Evolutionary conservation across 2,888 invertebrate genomes (phyloP).

Genomic region (Platycheirus albimanus): DNA sequence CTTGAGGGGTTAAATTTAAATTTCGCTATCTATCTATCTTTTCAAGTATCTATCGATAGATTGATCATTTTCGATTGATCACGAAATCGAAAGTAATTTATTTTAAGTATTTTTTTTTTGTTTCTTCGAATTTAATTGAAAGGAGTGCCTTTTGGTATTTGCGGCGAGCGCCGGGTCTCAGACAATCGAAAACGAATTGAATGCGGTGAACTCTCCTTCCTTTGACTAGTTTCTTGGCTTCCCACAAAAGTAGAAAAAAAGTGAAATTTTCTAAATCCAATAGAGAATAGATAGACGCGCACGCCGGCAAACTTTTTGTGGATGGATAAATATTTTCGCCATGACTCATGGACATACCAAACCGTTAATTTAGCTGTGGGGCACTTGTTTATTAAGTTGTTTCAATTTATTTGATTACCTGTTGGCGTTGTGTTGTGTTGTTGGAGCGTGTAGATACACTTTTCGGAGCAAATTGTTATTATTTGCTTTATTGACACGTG

Average conservation of each 20-base stretch:
- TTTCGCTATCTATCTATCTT: not conserved
- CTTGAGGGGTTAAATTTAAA: conserved; percentile 4
- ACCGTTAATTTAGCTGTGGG: conserved; percentile 23
- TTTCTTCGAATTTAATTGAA: conserved; percentile 49
- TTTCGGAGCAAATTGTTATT: conserved; percentile 22
- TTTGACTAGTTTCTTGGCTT: conserved; percentile 8
- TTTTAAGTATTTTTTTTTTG: conserved; percentile 25
- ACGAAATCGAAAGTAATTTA: conserved; percentile 62
- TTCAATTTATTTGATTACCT: conserved; percentile 53
- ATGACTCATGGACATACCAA: conserved; percentile 54
- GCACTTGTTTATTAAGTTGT: conserved; percentile 54
- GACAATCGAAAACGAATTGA: conserved; percentile 13
- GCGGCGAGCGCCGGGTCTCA: conserved; percentile 6
- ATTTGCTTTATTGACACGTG: conserved; percentile 5
- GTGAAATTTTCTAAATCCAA: conserved; percentile 57
- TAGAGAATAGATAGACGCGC: conserved; percentile 13
- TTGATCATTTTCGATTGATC: conserved; percentile 59
- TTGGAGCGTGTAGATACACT: conserved; percentile 3
- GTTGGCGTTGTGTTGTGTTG: conserved; percentile 12
- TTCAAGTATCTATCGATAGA: conserved; percentile 10
- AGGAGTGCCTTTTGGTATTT: conserved; percentile 28
- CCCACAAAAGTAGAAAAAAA: conserved; percentile 43
- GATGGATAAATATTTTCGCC: conserved; percentile 22
- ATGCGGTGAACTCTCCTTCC: conserved; percentile 24
- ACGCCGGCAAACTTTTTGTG: not conserved